Conservation (phyloP, 2,113 vertebrate genomes). For the Bostrychus sinensis region DNA sequence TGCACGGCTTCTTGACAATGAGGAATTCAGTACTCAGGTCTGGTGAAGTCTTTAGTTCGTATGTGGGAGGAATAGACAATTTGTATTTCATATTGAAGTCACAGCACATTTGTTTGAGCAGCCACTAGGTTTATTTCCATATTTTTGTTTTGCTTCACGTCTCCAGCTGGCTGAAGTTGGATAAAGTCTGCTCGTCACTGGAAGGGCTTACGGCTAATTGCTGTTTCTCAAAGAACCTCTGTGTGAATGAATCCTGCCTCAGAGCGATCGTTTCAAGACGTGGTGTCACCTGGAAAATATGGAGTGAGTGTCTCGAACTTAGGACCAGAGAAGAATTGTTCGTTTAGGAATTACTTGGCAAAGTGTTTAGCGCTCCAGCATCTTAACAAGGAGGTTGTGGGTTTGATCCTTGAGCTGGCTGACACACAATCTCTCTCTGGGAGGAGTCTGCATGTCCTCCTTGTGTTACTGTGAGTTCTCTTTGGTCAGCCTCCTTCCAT, state of each 20-base stretch:
- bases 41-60: conserved; percentile 5
- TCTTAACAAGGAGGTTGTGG: no score
- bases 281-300: conserved; percentile 65
- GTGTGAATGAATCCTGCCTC: conserved; percentile 31
- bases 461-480: no score
- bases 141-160: conserved; percentile 37
- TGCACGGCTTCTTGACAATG: background rate
- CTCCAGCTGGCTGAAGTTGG: conserved; percentile 12
- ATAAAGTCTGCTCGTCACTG: conserved; percentile 22
- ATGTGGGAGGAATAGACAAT: background rate
- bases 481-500: no score
- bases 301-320: background rate
- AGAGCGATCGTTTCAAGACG: conserved; percentile 26
- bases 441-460: no score
- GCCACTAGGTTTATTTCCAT: conserved; percentile 20
- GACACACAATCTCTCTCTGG: no score
- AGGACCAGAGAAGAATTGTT: no score
- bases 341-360: no score
- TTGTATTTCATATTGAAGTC: conserved; percentile 3
- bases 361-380: no score
- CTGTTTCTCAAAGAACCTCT: conserved; percentile 28
- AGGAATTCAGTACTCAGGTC: conserved; percentile 28
- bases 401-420: no score
- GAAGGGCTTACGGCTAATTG: conserved; percentile 38
- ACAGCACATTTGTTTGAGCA: conserved; percentile 9